Evolutionary conservation across 2,113 vertebrate species (phyloP).

Genomic region (Tragelaphus strepsiceros): DNA sequence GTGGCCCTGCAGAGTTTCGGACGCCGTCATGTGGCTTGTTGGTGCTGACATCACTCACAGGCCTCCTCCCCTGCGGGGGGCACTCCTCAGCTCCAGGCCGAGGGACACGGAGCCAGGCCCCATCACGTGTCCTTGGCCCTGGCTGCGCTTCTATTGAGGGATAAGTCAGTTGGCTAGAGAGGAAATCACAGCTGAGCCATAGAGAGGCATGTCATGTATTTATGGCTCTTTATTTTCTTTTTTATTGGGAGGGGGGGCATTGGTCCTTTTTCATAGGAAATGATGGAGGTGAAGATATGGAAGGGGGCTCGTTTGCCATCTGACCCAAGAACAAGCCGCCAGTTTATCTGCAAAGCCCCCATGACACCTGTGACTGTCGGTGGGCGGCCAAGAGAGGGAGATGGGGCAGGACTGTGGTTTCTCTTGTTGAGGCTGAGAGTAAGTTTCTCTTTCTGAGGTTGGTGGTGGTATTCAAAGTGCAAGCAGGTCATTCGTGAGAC

Average conservation of each 20-base stretch:
- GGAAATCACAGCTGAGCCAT: slow-evolving; percentile 61
- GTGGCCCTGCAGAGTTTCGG: slow-evolving; percentile 72
- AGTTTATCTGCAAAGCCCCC: neutral
- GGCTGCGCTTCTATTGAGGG: slow-evolving; percentile 67
- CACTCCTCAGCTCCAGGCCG: slow-evolving; percentile 75
- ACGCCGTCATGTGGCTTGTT: slow-evolving; percentile 75
- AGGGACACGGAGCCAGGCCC: slow-evolving; percentile 61
- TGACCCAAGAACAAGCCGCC: neutral
- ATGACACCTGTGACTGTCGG: fast-evolving
- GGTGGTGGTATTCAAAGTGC: neutral
- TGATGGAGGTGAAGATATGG: neutral
- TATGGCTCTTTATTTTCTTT: slow-evolving; percentile 34
- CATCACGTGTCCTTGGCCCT: slow-evolving; percentile 71
- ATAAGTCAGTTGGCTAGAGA: slow-evolving; percentile 68
- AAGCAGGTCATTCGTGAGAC: neutral
- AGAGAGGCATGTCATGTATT: slow-evolving; percentile 66
- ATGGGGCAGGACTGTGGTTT: fast-evolving
- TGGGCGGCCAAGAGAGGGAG: neutral
- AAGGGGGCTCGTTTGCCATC: neutral
- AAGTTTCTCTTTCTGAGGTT: neutral
- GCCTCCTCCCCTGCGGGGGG: slow-evolving; percentile 65
- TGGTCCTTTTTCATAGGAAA: neutral
- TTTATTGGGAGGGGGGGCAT: fast-evolving
- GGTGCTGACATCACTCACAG: slow-evolving; percentile 76
- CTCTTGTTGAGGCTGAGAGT: neutral